Evolutionary conservation across 2,888 invertebrate species (phyloP).

Genomic region (Drosophila kuntzei): DNA sequence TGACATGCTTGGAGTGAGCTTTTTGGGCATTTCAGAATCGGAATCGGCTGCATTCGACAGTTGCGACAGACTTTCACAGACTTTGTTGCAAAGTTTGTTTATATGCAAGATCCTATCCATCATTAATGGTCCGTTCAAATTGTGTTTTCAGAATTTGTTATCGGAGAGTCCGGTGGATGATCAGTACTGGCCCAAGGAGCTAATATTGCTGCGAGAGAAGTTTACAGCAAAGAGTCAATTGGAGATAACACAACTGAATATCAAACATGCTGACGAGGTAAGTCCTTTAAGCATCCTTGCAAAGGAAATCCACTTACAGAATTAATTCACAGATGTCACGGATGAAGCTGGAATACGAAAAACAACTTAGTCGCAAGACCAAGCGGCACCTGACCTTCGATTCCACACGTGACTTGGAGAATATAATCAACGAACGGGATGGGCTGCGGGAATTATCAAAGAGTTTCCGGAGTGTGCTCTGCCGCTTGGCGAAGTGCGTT

Average conservation of each 20-base stretch:
- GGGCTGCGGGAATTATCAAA: slow-evolving; percentile 88
- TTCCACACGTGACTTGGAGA: slow-evolving; percentile 83
- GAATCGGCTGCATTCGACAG: slow-evolving; percentile 32
- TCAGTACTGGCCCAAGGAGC: slow-evolving; percentile 91
- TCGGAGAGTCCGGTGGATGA: slow-evolving; percentile 89
- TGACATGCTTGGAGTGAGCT: slow-evolving; percentile 3
- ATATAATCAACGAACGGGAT: slow-evolving; percentile 87
- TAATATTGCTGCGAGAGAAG: slow-evolving; percentile 90
- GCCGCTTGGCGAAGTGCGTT: slow-evolving; percentile 91
- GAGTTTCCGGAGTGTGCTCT: slow-evolving; percentile 89
- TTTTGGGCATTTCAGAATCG: slow-evolving; percentile 10
- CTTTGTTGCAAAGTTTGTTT: slow-evolving; percentile 24
- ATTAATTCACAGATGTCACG: slow-evolving; percentile 85
- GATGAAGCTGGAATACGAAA: slow-evolving; percentile 84
- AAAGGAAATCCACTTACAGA: not conserved
- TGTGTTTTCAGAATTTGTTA: slow-evolving; percentile 88
- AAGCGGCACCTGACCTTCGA: slow-evolving; percentile 85
- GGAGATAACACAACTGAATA: slow-evolving; percentile 87
- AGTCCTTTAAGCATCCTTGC: slow-evolving; percentile 11
- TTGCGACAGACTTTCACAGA: slow-evolving; percentile 49
- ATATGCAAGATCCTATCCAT: slow-evolving; percentile 3
- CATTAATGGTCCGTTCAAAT: slow-evolving; percentile 8
- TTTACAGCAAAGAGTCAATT: slow-evolving; percentile 89
- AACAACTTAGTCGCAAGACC: slow-evolving; percentile 84
- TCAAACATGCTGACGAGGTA: slow-evolving; percentile 88